Percentiles rank a stretch among this genome's conserved stretches.
These are phyloP conservation scores for Platorchestia sp. DNA, from an alignment of 1,140 invertebrate genomes.

Conservation along the genomic window DNA sequence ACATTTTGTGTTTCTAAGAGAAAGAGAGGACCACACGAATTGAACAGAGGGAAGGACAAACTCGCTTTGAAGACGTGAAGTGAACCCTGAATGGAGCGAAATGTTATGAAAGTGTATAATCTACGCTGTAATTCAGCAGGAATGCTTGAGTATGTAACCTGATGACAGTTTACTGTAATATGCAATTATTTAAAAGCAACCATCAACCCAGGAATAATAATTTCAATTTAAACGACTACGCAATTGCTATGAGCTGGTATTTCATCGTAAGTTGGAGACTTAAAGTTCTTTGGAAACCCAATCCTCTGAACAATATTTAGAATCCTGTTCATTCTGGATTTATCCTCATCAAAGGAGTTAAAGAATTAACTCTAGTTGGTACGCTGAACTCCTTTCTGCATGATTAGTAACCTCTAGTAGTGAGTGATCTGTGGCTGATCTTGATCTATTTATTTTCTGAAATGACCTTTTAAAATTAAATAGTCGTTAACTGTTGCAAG, in stretches of 20 bases:
- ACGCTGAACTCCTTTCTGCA: too few species aligned
- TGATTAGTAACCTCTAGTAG: too few species aligned
- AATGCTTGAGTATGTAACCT: neutral
- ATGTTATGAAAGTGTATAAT: neutral
- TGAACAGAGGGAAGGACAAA: neutral
- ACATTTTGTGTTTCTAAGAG: neutral
- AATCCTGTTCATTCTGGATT: too few species aligned
- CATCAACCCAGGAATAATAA: neutral
- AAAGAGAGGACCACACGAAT: neutral
- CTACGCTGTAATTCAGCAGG: neutral
- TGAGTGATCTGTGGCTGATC: too few species aligned
- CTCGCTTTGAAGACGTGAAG: neutral
- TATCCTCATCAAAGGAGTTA: too few species aligned
- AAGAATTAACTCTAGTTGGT: too few species aligned
- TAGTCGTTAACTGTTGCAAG: too few species aligned
- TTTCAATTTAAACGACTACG: neutral
- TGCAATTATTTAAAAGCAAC: neutral
- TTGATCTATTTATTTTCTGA: too few species aligned
- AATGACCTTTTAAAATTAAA: too few species aligned
- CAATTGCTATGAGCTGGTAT: neutral
- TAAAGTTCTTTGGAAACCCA: neutral
- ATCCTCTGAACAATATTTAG: too few species aligned
- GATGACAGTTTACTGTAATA: neutral
- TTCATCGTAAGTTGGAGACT: neutral
- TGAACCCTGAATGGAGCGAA: neutral